A percentile compares a stretch with the other conserved stretches of the same genome.
Conservation (phyloP, 2,888 invertebrate species). For the Chorisops tibialis region DNA sequence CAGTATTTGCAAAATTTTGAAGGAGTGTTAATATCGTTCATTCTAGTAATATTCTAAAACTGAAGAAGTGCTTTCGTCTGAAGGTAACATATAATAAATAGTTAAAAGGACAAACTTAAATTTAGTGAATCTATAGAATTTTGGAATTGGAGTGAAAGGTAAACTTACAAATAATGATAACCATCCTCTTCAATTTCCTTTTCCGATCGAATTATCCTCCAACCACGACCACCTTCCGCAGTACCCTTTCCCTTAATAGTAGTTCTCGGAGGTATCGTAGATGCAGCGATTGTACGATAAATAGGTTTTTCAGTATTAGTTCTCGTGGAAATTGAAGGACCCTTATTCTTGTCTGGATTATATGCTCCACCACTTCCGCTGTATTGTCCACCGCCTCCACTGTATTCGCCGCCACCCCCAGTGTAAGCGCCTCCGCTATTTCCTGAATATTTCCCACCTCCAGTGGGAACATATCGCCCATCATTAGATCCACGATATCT, state of each 20-base stretch:
- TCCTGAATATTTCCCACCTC: slow-evolving; percentile 55
- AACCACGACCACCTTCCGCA: slow-evolving; percentile 51
- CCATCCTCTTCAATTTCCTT: slow-evolving; percentile 55
- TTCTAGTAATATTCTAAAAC: no score
- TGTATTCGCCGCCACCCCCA: slow-evolving; percentile 39
- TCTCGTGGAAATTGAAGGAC: neutral
- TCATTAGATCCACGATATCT: slow-evolving; percentile 33
- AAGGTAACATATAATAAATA: no score
- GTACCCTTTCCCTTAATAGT: slow-evolving; percentile 41
- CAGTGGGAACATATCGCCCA: slow-evolving; percentile 54
- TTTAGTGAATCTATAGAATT: no score
- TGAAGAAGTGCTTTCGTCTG: no score
- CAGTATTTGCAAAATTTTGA: no score
- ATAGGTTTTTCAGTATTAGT: slow-evolving; percentile 17
- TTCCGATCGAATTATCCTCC: slow-evolving; percentile 57
- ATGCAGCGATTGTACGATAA: slow-evolving; percentile 30
- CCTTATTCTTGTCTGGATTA: neutral
- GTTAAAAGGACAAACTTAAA: no score
- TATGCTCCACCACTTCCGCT: slow-evolving; percentile 4
- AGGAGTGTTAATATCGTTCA: no score
- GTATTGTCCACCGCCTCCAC: slow-evolving; percentile 40
- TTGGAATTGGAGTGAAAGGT: no score
- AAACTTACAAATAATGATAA: slow-evolving; percentile 59
- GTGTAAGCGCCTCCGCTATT: slow-evolving; percentile 51
- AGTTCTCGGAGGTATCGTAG: neutral